Base-by-base conservation (phyloP, 2,888 invertebrate species). In the Dioctria rufipes region DNA sequence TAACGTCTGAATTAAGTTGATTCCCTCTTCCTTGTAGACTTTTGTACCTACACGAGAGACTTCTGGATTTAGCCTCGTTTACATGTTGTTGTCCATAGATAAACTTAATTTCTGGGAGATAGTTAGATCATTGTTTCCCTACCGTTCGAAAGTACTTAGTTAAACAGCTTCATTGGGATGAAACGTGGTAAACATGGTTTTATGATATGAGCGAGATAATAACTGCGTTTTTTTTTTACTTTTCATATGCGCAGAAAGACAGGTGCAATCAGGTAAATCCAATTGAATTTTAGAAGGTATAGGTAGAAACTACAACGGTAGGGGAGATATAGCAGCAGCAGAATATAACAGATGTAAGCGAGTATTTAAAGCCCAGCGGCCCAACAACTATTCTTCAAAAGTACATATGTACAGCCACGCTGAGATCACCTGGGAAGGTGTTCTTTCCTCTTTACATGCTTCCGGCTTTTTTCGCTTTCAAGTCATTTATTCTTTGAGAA, bases 261-360 rank as follows among this genome's bases (percentile, higher is more conserved):
- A 69, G 69, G 69, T 69, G 69, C 69, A 69, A 51, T 69, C 69
- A 69, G n/a, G 11, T 69, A 46, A 54, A n/a, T 54, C 54, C 54
- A 54, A 54, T 54, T 54, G 54, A 54, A 54, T 11, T 54, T 54
- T 11, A 54, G 54, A 54, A 54, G 25, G 25, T 25, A 2, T 25
- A 46, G 46, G 46, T 46, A 46, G n/a, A n/a, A n/a, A n/a, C 25
- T 2, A 25, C 46, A 46, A 6, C 5, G 11, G 54, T 54, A 54
- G 54, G 54, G 54, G 54, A 54, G 54, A 54, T 54, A 25, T 25
- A 11, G 9, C n/a, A n/a, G 11, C 54, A 4, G 54, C 54, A 69
- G 67, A 67, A 67, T 40, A 63, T 39, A 69, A 51, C 9, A 51
- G 51, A 69, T 40, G 39, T 69, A n/a, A 54, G 54, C 54, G 54